Percentiles rank a stretch among this genome's conserved stretches.
phyloP scores from a whole-genome alignment of 2,113 vertebrate genomes.

The Hippocampus comes region DNA sequence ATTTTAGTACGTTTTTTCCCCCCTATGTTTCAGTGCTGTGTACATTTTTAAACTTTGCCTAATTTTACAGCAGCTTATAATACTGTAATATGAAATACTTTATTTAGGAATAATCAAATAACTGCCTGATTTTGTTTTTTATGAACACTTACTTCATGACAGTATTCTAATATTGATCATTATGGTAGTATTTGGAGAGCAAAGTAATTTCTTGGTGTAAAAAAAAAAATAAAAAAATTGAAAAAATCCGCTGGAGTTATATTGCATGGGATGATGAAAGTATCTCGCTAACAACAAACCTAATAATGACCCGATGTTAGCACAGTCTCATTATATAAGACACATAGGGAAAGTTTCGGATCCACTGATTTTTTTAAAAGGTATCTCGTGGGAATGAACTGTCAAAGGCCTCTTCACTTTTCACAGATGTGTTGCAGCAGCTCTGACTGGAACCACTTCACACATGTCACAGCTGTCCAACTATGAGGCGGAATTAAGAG shows the following conservation, averaged over 20 bases:
- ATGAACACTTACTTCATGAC: too few species aligned
- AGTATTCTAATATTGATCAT: background rate
- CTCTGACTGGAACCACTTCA: constrained; percentile 47
- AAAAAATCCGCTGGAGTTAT: background rate
- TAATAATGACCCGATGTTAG: background rate
- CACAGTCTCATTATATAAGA: background rate
- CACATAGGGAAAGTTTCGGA: background rate
- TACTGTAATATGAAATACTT: too few species aligned
- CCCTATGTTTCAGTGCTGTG: too few species aligned
- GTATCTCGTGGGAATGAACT: background rate
- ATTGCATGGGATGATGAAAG: background rate
- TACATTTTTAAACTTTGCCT: too few species aligned
- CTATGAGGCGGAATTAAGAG: constrained; percentile 53
- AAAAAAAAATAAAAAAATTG: background rate
- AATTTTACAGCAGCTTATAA: too few species aligned
- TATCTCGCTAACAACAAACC: background rate
- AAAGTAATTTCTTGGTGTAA: background rate
- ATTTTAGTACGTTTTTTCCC: too few species aligned
- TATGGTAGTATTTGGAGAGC: background rate
- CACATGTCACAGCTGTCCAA: constrained; percentile 55
- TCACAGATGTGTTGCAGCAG: constrained; percentile 30
- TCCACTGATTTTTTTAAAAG: background rate
- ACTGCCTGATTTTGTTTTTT: too few species aligned
- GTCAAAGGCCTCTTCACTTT: constrained; percentile 18
- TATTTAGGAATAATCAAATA: too few species aligned